phyloP scores from a whole-genome alignment of 2,888 invertebrate species.

The Pandemis corylana region DNA sequence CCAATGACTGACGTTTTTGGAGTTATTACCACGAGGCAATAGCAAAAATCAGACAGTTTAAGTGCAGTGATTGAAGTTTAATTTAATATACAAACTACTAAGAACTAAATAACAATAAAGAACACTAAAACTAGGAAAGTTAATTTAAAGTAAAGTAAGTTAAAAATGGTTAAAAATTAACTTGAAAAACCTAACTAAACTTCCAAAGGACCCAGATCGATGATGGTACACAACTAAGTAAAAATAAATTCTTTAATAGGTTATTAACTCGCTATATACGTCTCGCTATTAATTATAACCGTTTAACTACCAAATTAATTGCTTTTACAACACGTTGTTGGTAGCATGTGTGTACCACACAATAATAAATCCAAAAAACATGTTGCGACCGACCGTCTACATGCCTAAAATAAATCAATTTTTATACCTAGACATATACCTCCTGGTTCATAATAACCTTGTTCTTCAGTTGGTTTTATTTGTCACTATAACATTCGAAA shows the following conservation, averaged over 20 bases:
- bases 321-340: neutral
- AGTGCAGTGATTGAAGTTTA: too few relatives aligned
- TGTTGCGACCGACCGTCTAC: neutral
- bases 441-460: neutral
- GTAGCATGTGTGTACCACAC: neutral
- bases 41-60: too few relatives aligned
- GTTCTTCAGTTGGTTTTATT: too few relatives aligned
- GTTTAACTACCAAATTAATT: neutral
- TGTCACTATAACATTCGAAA: too few relatives aligned
- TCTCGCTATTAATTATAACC: neutral
- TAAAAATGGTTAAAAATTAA: too few relatives aligned
- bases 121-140: too few relatives aligned
- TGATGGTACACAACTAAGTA: neutral
- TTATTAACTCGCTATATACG: neutral
- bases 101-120: too few relatives aligned
- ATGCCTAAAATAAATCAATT: neutral
- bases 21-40: too few relatives aligned
- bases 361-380: neutral
- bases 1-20: too few relatives aligned
- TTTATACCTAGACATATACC: neutral
- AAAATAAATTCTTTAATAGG: constrained; percentile 3
- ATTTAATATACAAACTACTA: too few relatives aligned
- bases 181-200: neutral
- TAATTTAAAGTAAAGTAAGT: too few relatives aligned
- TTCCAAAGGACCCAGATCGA: neutral